Conservation (phyloP, 92 coral and sea anemone species). For the Palythoa heliodiscus region DNA sequence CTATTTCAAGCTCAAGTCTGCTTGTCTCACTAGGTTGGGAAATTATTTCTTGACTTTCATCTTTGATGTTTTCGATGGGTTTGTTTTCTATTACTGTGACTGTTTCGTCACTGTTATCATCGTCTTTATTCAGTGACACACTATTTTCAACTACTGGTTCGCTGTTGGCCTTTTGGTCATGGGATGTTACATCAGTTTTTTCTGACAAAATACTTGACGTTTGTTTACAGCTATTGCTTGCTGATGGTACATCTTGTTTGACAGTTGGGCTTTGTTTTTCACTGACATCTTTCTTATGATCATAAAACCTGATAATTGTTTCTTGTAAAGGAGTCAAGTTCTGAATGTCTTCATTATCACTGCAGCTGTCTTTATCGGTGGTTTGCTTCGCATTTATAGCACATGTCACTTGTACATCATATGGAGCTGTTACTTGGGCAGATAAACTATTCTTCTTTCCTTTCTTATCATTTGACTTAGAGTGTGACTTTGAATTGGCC, state of each 20-base stretch:
- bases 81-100: background rate
- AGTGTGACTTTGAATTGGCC: background rate
- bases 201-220: too few species aligned
- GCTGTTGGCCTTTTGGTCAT: background rate
- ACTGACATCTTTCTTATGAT: slow-evolving; percentile 17
- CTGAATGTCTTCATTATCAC: slow-evolving; percentile 36
- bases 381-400: background rate
- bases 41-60: background rate
- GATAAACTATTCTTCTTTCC: background rate
- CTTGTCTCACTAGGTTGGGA: background rate
- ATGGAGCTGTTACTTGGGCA: slow-evolving; percentile 3
- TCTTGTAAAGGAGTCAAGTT: slow-evolving; percentile 37
- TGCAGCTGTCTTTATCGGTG: background rate
- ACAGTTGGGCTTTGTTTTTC: background rate
- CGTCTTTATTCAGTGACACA: background rate
- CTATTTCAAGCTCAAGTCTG: slow-evolving; percentile 14
- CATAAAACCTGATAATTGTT: slow-evolving; percentile 33
- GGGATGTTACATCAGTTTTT: background rate
- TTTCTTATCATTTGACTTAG: background rate
- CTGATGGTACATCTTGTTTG: background rate
- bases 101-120: background rate
- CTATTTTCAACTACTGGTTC: background rate
- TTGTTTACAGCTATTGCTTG: background rate
- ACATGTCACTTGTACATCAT: slow-evolving; percentile 29
- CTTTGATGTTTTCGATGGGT: background rate